These are phyloP conservation scores for Thecophora atra DNA, from an alignment of 2,888 invertebrate genomes.

Conservation along the genomic window DNA sequence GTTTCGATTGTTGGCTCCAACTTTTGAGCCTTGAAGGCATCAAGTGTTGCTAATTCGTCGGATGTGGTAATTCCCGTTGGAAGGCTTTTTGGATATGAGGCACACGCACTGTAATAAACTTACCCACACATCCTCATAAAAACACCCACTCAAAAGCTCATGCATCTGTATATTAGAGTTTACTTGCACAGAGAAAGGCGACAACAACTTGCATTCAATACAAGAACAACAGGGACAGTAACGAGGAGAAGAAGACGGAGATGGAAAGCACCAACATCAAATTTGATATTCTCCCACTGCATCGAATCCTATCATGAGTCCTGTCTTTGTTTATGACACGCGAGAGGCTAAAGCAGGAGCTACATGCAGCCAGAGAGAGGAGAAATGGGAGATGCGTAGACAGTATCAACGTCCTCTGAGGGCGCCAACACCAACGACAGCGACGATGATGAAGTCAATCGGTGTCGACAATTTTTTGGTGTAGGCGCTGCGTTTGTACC, in stretches of 20 bases:
- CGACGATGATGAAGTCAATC: background rate
- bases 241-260: no score
- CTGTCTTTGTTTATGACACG: background rate
- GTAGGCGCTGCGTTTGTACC: background rate
- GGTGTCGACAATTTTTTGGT: background rate
- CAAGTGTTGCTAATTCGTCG: conserved; percentile 46
- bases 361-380: no score
- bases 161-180: no score
- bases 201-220: conserved; percentile 9
- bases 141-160: conserved; percentile 10
- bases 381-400: no score
- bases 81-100: background rate
- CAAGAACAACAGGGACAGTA: background rate
- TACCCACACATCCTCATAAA: background rate
- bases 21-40: conserved; percentile 29
- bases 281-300: conserved; percentile 24
- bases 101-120: background rate
- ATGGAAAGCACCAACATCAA: conserved; percentile 27
- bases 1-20: background rate
- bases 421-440: background rate
- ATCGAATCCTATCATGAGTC: conserved; percentile 9
- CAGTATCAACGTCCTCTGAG: background rate
- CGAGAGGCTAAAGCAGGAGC: no score
- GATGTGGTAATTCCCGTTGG: conserved; percentile 47
- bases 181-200: background rate